phyloP scores from a whole-genome alignment of 2,888 invertebrate genomes.

The Pristionchus exspectatus region DNA sequence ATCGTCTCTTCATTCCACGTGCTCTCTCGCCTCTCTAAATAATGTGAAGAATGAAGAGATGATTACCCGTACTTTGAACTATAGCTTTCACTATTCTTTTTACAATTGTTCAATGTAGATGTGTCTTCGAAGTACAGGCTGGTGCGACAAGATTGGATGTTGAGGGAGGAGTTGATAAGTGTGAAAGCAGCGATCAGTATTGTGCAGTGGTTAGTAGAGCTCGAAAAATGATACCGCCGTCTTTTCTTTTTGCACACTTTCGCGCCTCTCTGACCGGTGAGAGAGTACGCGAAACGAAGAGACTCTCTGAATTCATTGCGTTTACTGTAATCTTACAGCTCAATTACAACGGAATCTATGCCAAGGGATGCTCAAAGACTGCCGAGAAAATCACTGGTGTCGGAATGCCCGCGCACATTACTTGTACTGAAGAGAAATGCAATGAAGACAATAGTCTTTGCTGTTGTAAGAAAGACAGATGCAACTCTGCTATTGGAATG shows the following conservation, averaged over 20 bases:
- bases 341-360: neutral
- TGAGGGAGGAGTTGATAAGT: neutral
- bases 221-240: no score
- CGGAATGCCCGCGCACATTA: neutral
- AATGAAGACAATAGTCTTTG: neutral
- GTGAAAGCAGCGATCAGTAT: neutral
- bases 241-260: no score
- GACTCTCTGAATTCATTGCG: neutral
- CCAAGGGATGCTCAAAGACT: slow-evolving; percentile 1
- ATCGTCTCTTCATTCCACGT: no score
- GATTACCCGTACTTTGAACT: no score
- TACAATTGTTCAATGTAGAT: neutral
- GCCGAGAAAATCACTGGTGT: neutral
- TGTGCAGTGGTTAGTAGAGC: neutral
- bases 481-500: neutral
- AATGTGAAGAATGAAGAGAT: no score
- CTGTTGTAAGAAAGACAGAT: neutral
- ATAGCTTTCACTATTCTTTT: neutral
- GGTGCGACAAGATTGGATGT: neutral
- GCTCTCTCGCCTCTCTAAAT: no score
- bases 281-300: neutral
- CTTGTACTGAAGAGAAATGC: neutral
- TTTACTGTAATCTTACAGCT: neutral
- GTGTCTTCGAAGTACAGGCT: neutral
- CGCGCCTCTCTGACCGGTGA: no score